A percentile compares a stretch with the other conserved stretches of the same genome.
Evolutionary conservation across 2,113 vertebrate genomes (phyloP).

Genomic region (Leptosomus discolor): DNA sequence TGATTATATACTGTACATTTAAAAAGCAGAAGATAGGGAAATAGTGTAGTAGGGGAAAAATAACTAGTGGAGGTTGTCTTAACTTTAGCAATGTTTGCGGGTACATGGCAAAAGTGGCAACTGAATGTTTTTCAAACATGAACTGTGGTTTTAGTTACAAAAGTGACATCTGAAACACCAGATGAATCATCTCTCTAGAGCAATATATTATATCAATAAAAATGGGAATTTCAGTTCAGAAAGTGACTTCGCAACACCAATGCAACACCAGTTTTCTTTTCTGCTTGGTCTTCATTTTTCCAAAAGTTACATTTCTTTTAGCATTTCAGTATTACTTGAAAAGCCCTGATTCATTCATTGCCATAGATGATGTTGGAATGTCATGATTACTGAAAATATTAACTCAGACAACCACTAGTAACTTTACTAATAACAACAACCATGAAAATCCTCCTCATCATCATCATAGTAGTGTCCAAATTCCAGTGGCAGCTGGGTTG

Average conservation of each 20-base stretch:
- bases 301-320: background rate
- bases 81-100: background rate
- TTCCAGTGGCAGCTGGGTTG: background rate
- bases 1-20: conserved; percentile 61
- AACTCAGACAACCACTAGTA: background rate
- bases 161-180: background rate
- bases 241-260: background rate
- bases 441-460: background rate
- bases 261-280: background rate
- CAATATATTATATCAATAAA: background rate
- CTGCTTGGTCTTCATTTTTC: background rate
- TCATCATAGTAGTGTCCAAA: background rate
- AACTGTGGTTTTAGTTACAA: background rate
- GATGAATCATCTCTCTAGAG: background rate
- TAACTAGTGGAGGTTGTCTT: background rate
- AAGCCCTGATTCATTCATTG: background rate
- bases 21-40: conserved; percentile 44
- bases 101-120: background rate
- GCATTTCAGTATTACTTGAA: background rate
- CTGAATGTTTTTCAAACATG: background rate
- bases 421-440: background rate
- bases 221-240: background rate
- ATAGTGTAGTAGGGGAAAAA: conserved; percentile 2
- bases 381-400: background rate
- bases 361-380: background rate